Percentiles rank a stretch among this genome's conserved stretches.
Conservation (phyloP, 2,888 invertebrate species). For the Protophormia terraenovae region DNA sequence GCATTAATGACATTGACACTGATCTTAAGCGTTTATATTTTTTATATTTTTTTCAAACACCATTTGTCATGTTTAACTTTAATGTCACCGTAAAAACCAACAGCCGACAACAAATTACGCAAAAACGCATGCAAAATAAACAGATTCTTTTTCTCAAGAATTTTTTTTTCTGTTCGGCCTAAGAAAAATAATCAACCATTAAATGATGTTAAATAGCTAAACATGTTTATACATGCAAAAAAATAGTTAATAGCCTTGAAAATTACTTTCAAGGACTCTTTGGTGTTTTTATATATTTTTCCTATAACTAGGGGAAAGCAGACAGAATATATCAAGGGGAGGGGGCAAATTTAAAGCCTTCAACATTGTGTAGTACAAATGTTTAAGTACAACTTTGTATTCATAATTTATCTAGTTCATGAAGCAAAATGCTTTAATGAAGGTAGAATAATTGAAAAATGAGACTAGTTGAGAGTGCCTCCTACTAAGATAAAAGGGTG, state of each 20-base stretch:
- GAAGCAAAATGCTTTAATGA: slow-evolving; percentile 34
- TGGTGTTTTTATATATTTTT: no score
- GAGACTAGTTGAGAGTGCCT: slow-evolving; percentile 43
- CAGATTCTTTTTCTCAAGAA: not conserved
- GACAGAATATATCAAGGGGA: no score
- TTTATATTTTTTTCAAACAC: slow-evolving; percentile 15
- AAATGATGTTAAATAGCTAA: slow-evolving; percentile 58
- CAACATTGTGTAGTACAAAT: not conserved
- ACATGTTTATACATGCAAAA: slow-evolving; percentile 61
- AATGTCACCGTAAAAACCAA: slow-evolving; percentile 56
- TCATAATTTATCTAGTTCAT: slow-evolving; percentile 62
- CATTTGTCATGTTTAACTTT: slow-evolving; percentile 47
- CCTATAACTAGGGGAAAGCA: no score
- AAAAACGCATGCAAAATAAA: slow-evolving; percentile 51
- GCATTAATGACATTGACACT: slow-evolving; percentile 68
- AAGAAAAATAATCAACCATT: slow-evolving; percentile 39
- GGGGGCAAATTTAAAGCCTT: slow-evolving; percentile 30
- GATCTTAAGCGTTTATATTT: slow-evolving; percentile 50
- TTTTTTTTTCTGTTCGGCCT: not conserved
- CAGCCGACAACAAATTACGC: slow-evolving; percentile 56
- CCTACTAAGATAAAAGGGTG: slow-evolving; percentile 39
- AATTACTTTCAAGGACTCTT: slow-evolving; percentile 52
- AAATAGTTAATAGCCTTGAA: slow-evolving; percentile 67
- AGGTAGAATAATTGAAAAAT: slow-evolving; percentile 24
- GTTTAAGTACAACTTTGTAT: not conserved